Percentiles rank a stretch among this genome's conserved stretches.
phyloP scores from a whole-genome alignment of 2,888 invertebrate genomes.

The Sphaerophoria rueppellii region DNA sequence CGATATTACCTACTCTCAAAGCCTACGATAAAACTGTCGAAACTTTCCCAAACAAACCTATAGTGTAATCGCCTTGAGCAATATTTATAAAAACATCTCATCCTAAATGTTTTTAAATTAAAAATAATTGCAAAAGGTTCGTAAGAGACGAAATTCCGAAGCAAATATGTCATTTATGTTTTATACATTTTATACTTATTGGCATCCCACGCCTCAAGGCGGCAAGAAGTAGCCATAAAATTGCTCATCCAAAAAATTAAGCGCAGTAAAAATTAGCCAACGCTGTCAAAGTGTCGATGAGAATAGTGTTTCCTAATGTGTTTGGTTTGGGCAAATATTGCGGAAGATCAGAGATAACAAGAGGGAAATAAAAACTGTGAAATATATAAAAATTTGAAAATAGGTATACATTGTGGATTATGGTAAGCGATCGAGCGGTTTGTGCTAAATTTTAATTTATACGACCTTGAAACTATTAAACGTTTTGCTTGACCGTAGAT shows the following conservation, averaged over 20 bases:
- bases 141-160: not conserved
- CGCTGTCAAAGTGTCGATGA: slow-evolving; percentile 29
- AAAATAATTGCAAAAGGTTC: slow-evolving; percentile 15
- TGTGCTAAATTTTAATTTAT: not conserved
- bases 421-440: slow-evolving; percentile 12
- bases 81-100: not conserved
- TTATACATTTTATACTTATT: slow-evolving; percentile 5
- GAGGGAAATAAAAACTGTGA: slow-evolving; percentile 19
- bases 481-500: not conserved
- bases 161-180: not conserved
- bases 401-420: not conserved
- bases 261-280: slow-evolving; percentile 7
- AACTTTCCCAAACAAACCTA: slow-evolving; percentile 6
- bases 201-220: slow-evolving; percentile 10
- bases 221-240: not conserved
- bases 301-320: slow-evolving; percentile 18
- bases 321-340: slow-evolving; percentile 14
- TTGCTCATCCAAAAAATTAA: slow-evolving; percentile 20
- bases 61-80: not conserved
- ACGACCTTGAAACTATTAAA: slow-evolving; percentile 15
- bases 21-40: too few species aligned
- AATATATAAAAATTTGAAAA: not conserved
- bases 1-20: too few species aligned
- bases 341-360: slow-evolving; percentile 19
- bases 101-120: not conserved